These are phyloP conservation scores for Sinocyclocheilus grahami DNA, from an alignment of 2,113 vertebrate species.

Conservation along the genomic window DNA sequence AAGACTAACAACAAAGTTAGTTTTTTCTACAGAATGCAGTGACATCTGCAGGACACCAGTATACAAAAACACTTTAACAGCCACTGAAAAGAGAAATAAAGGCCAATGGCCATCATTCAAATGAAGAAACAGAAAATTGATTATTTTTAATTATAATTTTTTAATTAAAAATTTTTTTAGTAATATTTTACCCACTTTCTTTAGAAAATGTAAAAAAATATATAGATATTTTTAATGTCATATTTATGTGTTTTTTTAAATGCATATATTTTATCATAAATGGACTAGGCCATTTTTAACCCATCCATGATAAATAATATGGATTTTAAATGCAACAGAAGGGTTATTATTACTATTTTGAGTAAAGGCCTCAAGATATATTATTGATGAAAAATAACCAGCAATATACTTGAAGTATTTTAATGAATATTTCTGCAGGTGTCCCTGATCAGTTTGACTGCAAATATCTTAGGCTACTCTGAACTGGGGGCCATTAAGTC, in stretches of 20 bases:
- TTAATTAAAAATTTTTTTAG: no score
- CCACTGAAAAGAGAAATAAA: neutral
- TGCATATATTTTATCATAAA: neutral
- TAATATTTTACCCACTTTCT: no score
- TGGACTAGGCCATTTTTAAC: neutral
- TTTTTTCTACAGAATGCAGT: neutral
- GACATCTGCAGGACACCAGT: neutral
- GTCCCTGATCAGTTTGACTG: constrained; percentile 90
- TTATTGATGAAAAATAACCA: neutral
- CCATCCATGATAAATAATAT: neutral
- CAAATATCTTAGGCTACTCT: constrained; percentile 91
- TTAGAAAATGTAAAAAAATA: neutral
- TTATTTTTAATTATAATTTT: no score
- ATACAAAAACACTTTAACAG: neutral
- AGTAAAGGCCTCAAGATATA: neutral
- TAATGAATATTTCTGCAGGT: constrained; percentile 74
- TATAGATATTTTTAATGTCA: neutral
- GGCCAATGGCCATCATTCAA: neutral
- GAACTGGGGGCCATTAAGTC: constrained; percentile 95
- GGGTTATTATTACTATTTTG: no score
- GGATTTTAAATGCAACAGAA: neutral
- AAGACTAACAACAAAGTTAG: neutral
- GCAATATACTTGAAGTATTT: neutral
- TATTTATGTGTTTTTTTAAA: no score
- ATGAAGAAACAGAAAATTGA: neutral